Conservation (phyloP, 2,888 invertebrate species). For the Luperina testacea region DNA sequence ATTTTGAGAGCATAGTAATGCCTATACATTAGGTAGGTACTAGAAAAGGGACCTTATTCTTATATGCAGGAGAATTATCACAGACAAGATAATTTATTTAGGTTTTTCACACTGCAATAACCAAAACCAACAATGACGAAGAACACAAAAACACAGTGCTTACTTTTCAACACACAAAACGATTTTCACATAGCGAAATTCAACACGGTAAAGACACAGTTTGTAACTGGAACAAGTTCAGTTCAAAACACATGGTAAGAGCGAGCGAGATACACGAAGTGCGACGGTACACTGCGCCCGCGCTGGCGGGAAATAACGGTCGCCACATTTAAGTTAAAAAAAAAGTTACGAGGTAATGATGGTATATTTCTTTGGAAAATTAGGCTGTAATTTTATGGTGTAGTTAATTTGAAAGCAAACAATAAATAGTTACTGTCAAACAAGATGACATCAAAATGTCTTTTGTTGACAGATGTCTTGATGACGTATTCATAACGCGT, state of each 20-base stretch:
- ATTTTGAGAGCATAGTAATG: background rate
- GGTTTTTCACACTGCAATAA: conserved; percentile 37
- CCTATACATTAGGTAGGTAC: background rate
- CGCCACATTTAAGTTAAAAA: conserved; percentile 54
- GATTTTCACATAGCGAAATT: conserved; percentile 58
- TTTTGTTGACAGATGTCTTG: background rate
- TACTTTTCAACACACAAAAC: conserved; percentile 49
- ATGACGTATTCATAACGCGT: background rate
- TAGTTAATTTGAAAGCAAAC: conserved; percentile 14
- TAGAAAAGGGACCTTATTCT: conserved; percentile 21
- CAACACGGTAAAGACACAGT: conserved; percentile 51
- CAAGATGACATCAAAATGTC: background rate
- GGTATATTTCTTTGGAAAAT: conserved; percentile 32
- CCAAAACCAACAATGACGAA: background rate
- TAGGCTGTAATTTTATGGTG: conserved; percentile 24
- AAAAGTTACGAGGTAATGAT: conserved; percentile 55
- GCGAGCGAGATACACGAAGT: conserved; percentile 81
- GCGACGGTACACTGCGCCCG: conserved; percentile 72
- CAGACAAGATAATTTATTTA: background rate
- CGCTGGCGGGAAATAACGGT: conserved; percentile 71
- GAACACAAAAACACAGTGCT: conserved; percentile 50
- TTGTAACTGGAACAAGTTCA: conserved; percentile 55
- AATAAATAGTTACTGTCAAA: background rate
- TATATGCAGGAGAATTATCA: background rate
- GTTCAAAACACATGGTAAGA: conserved; percentile 67